These are phyloP conservation scores for Saturnia japonica DNA, from an alignment of 2,888 invertebrate genomes.

Conservation along the genomic window DNA sequence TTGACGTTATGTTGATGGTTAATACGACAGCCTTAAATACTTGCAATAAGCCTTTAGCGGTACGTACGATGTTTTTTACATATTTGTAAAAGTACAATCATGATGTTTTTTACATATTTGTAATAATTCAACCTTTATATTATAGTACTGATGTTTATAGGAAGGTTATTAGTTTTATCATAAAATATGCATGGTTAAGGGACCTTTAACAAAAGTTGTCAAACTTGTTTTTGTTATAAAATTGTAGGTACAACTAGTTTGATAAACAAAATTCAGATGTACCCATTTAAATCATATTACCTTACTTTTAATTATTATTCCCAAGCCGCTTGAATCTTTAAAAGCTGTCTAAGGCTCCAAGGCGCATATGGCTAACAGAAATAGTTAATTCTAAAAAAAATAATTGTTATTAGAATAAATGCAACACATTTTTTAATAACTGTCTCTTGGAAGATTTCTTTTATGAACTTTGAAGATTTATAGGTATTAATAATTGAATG, in stretches of 20 bases:
- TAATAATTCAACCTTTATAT: not conserved
- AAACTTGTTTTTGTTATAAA: slow-evolving; percentile 31
- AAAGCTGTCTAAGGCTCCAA: too few relatives aligned
- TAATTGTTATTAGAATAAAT: too few relatives aligned
- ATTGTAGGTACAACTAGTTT: slow-evolving; percentile 6
- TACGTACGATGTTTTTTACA: slow-evolving; percentile 41
- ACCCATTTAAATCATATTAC: not conserved
- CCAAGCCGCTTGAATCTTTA: too few relatives aligned
- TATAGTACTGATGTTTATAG: not conserved
- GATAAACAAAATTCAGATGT: not conserved
- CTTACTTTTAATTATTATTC: not conserved
- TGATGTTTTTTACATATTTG: slow-evolving; percentile 18
- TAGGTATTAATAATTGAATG: too few relatives aligned
- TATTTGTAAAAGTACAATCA: slow-evolving; percentile 20
- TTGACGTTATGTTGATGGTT: slow-evolving; percentile 47
- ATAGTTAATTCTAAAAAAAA: too few relatives aligned
- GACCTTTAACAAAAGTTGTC: slow-evolving; percentile 12
- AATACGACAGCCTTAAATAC: slow-evolving; percentile 39
- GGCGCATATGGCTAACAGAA: too few relatives aligned
- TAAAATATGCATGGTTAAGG: not conserved
- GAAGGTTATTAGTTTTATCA: not conserved
- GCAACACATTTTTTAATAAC: too few relatives aligned
- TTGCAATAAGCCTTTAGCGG: slow-evolving; percentile 54
- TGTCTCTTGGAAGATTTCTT: too few relatives aligned
- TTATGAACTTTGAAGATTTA: too few relatives aligned